Evolutionary conservation across 64 coral and sea anemone genomes (phyloP).

Genomic region (Stylophora pistillata): DNA sequence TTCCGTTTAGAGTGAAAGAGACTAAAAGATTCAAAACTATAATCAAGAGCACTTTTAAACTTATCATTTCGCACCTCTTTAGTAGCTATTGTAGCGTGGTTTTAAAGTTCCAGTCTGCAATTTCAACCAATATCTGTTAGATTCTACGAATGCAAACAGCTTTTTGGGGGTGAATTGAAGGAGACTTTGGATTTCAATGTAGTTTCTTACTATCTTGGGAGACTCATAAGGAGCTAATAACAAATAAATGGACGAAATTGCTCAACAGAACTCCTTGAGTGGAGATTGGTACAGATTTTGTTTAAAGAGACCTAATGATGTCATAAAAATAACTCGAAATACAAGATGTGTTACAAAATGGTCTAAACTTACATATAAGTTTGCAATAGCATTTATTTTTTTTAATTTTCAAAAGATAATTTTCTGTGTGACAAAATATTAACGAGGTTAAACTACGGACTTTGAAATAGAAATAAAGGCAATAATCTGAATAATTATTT

Average conservation of each 20-base stretch:
- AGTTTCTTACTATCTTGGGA: neutral
- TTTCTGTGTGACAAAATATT: too few species aligned
- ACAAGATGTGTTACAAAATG: too few species aligned
- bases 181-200: neutral
- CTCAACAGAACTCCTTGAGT: neutral
- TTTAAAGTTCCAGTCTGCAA: neutral
- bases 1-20: too few species aligned
- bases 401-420: too few species aligned
- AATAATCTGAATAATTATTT: neutral
- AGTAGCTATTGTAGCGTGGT: neutral
- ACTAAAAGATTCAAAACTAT: neutral
- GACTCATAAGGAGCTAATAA: neutral
- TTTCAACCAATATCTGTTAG: slow-evolving; percentile 6
- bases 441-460: neutral
- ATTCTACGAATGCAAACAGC: neutral
- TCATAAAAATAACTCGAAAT: neutral
- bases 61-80: neutral
- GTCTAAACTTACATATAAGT: neutral
- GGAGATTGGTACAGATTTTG: neutral
- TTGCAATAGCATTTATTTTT: neutral
- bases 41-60: neutral
- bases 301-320: neutral
- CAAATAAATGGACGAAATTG: neutral
- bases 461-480: neutral
- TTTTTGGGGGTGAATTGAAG: neutral